Conservation (phyloP, 2,888 invertebrate genomes). For the Idaea dimidiata region DNA sequence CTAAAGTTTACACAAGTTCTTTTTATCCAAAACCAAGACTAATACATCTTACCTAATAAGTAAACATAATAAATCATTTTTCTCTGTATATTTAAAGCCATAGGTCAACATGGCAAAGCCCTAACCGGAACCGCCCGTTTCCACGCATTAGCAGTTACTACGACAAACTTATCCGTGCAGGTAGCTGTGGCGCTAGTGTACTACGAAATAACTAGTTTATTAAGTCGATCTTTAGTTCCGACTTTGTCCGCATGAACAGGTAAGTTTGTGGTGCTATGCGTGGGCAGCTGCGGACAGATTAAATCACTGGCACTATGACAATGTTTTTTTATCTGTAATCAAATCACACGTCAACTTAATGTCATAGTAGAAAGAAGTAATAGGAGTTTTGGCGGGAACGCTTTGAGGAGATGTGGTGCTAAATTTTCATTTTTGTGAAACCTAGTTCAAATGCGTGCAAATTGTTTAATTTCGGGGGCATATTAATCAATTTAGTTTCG, state of each 20-base stretch:
- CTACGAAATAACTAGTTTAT: too few relatives aligned
- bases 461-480: too few relatives aligned
- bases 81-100: neutral
- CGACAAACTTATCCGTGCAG: too few relatives aligned
- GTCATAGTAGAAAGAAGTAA: too few relatives aligned
- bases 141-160: neutral
- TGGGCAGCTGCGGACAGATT: neutral
- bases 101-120: neutral
- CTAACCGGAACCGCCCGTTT: neutral
- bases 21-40: neutral
- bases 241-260: too few relatives aligned
- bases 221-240: too few relatives aligned
- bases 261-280: neutral
- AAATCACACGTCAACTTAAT: neutral
- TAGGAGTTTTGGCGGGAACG: too few relatives aligned
- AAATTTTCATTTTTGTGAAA: too few relatives aligned
- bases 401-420: too few relatives aligned
- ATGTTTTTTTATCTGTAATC: neutral
- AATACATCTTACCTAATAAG: neutral
- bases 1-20: neutral
- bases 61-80: neutral
- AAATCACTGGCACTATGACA: neutral
- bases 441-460: too few relatives aligned
- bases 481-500: too few relatives aligned
- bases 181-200: too few relatives aligned